Conservation (phyloP, 2,888 invertebrate genomes). For the Chirona hameri region DNA sequence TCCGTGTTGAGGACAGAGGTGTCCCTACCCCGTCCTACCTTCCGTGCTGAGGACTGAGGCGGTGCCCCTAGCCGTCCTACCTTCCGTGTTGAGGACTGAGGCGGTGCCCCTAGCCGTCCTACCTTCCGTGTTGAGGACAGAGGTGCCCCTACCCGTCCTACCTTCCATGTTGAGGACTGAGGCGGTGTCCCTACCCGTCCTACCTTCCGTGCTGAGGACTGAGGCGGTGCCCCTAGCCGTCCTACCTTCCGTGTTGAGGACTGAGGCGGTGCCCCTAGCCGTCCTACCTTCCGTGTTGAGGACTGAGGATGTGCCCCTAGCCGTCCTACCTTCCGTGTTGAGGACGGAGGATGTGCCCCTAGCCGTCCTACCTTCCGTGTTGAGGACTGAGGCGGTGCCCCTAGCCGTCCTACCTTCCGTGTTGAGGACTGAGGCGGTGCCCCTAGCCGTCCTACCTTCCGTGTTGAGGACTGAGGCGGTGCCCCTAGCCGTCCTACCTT, state of each 20-base stretch:
- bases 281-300: constrained; percentile 33
- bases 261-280: constrained; percentile 22
- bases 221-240: background rate
- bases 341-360: constrained; percentile 32
- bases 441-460: constrained; percentile 23
- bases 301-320: constrained; percentile 31
- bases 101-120: background rate
- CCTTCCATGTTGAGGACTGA: constrained; percentile 35
- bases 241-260: constrained; percentile 34
- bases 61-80: background rate
- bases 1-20: constrained; percentile 34
- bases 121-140: constrained; percentile 35
- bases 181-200: constrained; percentile 6
- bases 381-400: constrained; percentile 34
- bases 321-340: constrained; percentile 32
- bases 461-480: constrained; percentile 35
- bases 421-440: constrained; percentile 34
- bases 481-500: constrained; percentile 9
- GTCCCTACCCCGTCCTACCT: constrained; percentile 4
- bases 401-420: constrained; percentile 29
- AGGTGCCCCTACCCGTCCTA: background rate
- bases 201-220: constrained; percentile 34
- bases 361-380: constrained; percentile 31
- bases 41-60: constrained; percentile 34
- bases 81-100: constrained; percentile 34